These are phyloP conservation scores for Caretta caretta DNA, from an alignment of 2,113 vertebrate genomes.

Conservation along the genomic window DNA sequence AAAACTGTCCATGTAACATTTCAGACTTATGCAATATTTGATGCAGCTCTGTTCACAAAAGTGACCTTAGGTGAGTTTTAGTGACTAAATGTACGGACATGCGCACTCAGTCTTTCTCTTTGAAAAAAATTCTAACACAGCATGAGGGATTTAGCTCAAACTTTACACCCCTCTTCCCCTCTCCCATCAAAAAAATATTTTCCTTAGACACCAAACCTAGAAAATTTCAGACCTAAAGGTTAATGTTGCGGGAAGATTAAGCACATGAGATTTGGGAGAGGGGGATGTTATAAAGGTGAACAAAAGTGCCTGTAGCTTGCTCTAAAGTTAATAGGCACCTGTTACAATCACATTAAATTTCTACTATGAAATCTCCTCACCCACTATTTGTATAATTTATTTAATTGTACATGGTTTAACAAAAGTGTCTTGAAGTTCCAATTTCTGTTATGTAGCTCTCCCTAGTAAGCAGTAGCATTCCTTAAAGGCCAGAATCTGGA, in stretches of 20 bases:
- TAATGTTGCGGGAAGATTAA: background rate
- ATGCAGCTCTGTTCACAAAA: background rate
- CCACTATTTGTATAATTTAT: background rate
- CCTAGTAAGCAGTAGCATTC: background rate
- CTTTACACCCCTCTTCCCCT: background rate
- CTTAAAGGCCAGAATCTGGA: background rate
- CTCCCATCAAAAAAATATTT: background rate
- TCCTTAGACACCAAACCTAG: background rate
- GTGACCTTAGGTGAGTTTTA: background rate
- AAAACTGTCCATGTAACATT: rapidly evolving
- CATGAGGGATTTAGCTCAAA: background rate
- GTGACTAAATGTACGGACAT: background rate
- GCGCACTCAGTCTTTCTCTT: background rate
- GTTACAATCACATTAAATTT: background rate
- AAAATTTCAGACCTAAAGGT: background rate
- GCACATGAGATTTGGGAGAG: rapidly evolving
- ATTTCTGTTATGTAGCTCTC: background rate
- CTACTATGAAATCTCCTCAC: background rate
- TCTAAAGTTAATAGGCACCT: background rate
- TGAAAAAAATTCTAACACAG: background rate
- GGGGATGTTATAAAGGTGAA: background rate
- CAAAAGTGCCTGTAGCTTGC: background rate
- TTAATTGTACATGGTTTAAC: background rate
- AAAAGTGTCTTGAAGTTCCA: background rate
- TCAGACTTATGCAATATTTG: background rate